Evolutionary conservation across 2,113 vertebrate genomes (phyloP), one percentile per base, ranked within the genome.

Genomic region (Callocephalon fimbriatum): DNA sequence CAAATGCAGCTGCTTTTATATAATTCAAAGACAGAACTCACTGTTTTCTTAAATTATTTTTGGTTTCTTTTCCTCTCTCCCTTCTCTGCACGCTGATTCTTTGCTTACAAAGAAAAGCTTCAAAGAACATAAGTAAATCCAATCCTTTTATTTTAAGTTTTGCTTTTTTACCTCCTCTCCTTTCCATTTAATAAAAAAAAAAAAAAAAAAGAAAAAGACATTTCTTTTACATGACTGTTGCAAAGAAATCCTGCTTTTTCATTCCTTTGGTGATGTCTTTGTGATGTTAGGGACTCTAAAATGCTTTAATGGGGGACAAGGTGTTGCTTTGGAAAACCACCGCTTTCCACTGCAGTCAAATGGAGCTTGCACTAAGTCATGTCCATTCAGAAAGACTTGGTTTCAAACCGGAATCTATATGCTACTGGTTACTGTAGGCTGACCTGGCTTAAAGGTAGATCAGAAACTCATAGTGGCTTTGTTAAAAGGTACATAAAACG

Each of bases 1-100:
- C 86, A 97, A 97, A 90, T 88, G 29, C 93, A 97, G 76, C 35
- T 92, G 88, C 95, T 96, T 97, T 97, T 83, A 95, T 96, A 88
- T 73, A 94, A 97, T 97, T 97, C 97, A 96, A 96, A 97, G 93
- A 71, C 45, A 90, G 65, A 88, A 88, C 32, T 87, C 68, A 77
- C 19, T 91, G 93, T 95, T 94, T 95, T 90, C 75, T 93, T 96
- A 72, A 89, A 95, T 94, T 81, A 86, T 90, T 96, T 96, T 94
- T 91, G n/a, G 68, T 95, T 91, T 74, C 53, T 78, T 91, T 90
- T 84, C 61, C 82, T 31, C 67, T 92, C 74, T 92, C 45, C 51
- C n/a, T 37, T 83, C 61, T 88, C 63, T 8, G 8, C 47, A 53
- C 50, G 72, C 31, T 97, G 88, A 92, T 93, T 66, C 71, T 20